Evolutionary conservation across 2,113 vertebrate genomes (phyloP).

Genomic region (Stercorarius parasiticus): DNA sequence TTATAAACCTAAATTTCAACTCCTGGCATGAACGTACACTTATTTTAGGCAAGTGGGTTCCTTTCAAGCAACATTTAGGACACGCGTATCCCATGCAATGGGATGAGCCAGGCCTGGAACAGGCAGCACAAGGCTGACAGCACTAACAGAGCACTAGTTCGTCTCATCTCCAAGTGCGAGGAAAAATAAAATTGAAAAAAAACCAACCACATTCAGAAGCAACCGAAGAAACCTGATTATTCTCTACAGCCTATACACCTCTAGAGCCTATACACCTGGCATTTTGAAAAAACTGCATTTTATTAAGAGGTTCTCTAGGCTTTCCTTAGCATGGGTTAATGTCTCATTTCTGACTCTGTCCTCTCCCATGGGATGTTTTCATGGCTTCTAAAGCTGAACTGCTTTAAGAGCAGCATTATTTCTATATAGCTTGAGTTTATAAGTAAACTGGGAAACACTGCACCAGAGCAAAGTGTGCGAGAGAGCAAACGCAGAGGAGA

Average conservation of each 20-base stretch:
- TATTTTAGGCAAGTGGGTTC: not conserved
- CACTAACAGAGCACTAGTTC: not conserved
- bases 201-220: not conserved
- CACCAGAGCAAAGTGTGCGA: not conserved
- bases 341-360: not conserved
- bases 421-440: not conserved
- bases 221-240: not conserved
- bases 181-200: not conserved
- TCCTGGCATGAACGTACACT: accelerated
- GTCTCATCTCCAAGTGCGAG: not conserved
- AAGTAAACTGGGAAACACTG: not conserved
- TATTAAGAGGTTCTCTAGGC: not conserved
- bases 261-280: no score
- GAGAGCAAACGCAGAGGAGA: not conserved
- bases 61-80: not conserved
- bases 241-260: not conserved
- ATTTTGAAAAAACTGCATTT: not conserved
- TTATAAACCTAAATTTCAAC: not conserved
- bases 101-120: not conserved
- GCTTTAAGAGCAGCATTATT: not conserved
- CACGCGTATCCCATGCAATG: accelerated
- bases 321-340: not conserved
- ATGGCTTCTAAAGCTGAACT: not conserved
- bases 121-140: not conserved
- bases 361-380: not conserved